Base-by-base conservation (phyloP, 1,140 invertebrate genomes). In the Drosophila quadrilineata region DNA sequence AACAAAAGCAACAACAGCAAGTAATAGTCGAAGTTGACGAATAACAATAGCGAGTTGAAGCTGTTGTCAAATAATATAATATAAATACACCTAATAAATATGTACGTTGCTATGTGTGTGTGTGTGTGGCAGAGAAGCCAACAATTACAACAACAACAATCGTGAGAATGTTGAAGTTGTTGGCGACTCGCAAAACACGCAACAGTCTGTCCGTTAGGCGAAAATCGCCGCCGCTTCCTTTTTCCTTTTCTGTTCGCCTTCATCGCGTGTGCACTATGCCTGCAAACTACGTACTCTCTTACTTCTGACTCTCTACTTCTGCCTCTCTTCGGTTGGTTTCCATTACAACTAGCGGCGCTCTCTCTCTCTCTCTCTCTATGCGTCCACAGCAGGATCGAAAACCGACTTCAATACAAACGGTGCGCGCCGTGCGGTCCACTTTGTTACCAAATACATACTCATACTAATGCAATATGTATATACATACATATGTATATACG, bases 51-150 rank as follows among this genome's bases (percentile, higher is more conserved):
- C 41, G 72, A 76, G 77, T 84, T 82, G 72, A 82, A 82, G 77
- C 77, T 67, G 76, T 82, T 72, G 48, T 75, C 76, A 72, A 80
- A 80, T 64, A 71, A 74, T 71, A 77, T 64, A 67, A 80, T 72
- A 80, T 68, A 80, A 80, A n/a, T n/a, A n/a, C n/a, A n/a, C n/a
- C n/a, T 80, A 80, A 68, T 72, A 82, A 71, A 59, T 63, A 66
- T 60, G 59, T 63, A 62, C 50, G 52, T 36, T 62, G 28, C 36
- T 63, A n/a, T n/a, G n/a, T n/a, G n/a, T n/a, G n/a, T n/a, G n/a
- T n/a, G n/a, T n/a, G n/a, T n/a, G n/a, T n/a, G n/a, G n/a, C n/a
- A 63, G 14, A 53, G 28, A 35, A 17, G 28, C 46, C 12, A 38
- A 22, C 41, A 53, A 22, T 22, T 22, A 12, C 19, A 46, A 17